Percentiles rank a stretch among this genome's conserved stretches.
Conservation (phyloP, 92 coral and sea anemone genomes). For the Siderastrea siderea region DNA sequence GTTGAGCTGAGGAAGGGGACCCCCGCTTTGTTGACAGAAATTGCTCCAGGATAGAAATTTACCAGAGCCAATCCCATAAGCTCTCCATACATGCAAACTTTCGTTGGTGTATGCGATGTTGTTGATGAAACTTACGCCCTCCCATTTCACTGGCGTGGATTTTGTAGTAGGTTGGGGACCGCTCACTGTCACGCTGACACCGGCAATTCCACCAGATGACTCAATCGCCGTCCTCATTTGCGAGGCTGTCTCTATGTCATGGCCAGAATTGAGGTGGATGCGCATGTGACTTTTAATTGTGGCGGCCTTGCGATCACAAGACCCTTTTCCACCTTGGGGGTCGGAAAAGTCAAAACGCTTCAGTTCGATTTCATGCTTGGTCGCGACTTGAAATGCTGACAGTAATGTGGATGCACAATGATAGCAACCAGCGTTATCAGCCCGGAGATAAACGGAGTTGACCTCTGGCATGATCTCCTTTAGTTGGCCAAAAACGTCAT, state of each 20-base stretch:
- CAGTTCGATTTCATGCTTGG: slow-evolving; percentile 14
- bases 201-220: slow-evolving; percentile 1
- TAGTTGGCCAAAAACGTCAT: slow-evolving; percentile 29
- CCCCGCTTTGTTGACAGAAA: neutral
- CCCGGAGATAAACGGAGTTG: slow-evolving; percentile 8
- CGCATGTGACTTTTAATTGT: slow-evolving; percentile 50
- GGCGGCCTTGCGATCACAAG: slow-evolving; percentile 63
- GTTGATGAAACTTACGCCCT: slow-evolving; percentile 2
- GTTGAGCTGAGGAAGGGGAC: neutral
- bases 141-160: slow-evolving; percentile 3
- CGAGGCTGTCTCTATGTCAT: slow-evolving; percentile 20
- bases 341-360: slow-evolving; percentile 57
- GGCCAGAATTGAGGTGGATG: slow-evolving; percentile 33
- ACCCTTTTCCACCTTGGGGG: slow-evolving; percentile 68
- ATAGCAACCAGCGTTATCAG: slow-evolving; percentile 18
- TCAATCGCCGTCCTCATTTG: slow-evolving; percentile 9
- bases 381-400: neutral
- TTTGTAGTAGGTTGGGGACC: slow-evolving; percentile 6
- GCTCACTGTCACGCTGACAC: neutral
- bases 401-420: slow-evolving; percentile 2
- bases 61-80: slow-evolving; percentile 48
- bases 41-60: slow-evolving; percentile 42
- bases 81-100: slow-evolving; percentile 45
- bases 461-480: slow-evolving; percentile 16
- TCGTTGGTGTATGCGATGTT: neutral